Percentiles rank a stretch among this genome's conserved stretches.
Conservation (phyloP, 2,113 vertebrate species). For the Motacilla alba region DNA sequence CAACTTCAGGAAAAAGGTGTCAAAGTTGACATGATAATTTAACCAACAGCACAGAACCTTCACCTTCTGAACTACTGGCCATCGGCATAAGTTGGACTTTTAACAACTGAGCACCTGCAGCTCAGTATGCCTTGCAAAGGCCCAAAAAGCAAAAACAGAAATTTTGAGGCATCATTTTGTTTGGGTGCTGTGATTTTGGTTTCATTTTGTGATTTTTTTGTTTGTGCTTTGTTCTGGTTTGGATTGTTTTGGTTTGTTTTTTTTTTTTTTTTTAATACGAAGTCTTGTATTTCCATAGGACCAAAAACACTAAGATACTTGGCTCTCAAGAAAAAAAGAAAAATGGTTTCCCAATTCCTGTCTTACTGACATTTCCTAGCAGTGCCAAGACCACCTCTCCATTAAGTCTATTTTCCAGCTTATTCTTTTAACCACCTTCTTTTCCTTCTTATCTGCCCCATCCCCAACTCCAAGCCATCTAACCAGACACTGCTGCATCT, state of each 20-base stretch:
- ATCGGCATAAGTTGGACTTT: background rate
- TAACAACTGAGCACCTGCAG: background rate
- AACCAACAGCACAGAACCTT: background rate
- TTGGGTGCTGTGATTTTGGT: background rate
- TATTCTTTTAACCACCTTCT: background rate
- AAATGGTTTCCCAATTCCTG: background rate
- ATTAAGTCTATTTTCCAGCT: background rate
- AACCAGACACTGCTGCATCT: background rate
- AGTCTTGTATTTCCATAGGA: background rate
- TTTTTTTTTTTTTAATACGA: background rate
- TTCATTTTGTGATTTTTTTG: background rate
- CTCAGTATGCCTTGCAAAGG: background rate
- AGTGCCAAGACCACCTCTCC: background rate
- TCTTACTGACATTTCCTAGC: background rate
- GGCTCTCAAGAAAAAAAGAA: background rate
- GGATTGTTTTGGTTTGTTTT: background rate
- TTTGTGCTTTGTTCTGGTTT: rapidly evolving
- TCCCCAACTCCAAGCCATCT: background rate
- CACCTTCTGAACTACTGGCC: background rate
- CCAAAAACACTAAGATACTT: background rate
- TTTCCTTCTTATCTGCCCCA: background rate
- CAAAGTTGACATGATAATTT: background rate
- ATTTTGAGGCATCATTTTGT: background rate
- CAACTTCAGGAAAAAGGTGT: background rate
- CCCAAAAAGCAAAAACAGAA: background rate